Evolutionary conservation across 2,113 vertebrate species (phyloP), one percentile per base, ranked within the genome.

Genomic region (Fulmarus glacialis): DNA sequence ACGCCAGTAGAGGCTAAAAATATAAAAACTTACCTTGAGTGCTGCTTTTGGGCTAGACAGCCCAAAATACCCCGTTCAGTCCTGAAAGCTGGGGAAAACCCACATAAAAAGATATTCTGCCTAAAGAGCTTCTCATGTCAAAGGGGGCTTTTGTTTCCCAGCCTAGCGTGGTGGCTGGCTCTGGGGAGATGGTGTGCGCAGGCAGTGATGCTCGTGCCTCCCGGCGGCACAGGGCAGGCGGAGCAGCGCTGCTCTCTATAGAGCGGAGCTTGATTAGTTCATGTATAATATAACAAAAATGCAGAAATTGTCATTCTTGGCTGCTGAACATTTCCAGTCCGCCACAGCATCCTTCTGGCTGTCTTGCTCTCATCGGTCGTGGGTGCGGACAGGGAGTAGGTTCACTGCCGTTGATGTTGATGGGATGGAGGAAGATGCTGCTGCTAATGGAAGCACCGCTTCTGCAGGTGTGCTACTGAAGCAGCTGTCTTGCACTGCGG

Each of bases 301-400:
- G 4, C 22, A 92, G 22, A 67, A 89, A 50, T 52, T n/a, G 24
- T 59, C 5, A 8, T 34, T 83, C n/a, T 66, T 78, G 30, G 32
- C 10, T 91, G 63, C 42, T 71, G 75, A 58, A 32, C 3, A 0
- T n/a, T 91, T 78, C 42, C 30, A 88, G 11, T 32, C 74, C 0
- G 2, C 47, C 36, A 73, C 43, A 36, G 3, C 18, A 47, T 48
- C 53, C 40, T 67, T 83, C 62, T 80, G 43, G 50, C 17, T 87
- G 26, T 63, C 45, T 53, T 58, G 32, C 27, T 73, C 4, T 47
- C 1, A 1, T 21, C 4, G 6, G 24, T 59, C 1, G 0, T 40
- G 24, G 32, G 17, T 23, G 12, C 1, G 8, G 82, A 5, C 34
- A 40, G 27, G 60, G 78, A 67, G 29, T 21, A 15, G 42, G 64